Conservation (phyloP, 2,888 invertebrate species). For the Eupithecia pulchellata region DNA sequence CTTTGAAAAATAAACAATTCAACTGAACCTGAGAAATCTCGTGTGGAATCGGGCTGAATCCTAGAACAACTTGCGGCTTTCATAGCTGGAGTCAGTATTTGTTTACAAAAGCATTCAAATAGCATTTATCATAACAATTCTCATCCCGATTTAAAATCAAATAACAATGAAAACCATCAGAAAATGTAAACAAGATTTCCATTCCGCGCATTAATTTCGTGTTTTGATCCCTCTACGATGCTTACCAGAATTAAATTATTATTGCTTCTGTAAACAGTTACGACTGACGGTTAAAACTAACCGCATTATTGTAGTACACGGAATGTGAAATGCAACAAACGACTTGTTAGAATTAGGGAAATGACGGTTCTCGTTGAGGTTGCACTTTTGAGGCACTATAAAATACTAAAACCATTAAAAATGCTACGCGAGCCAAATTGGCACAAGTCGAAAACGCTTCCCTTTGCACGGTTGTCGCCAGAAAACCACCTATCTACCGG, state of each 20-base stretch:
- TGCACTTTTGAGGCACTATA: not conserved
- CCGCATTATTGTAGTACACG: slow-evolving; percentile 57
- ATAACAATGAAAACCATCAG: slow-evolving; percentile 57
- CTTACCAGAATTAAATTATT: slow-evolving; percentile 78
- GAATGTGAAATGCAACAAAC: not conserved
- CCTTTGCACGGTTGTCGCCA: not conserved
- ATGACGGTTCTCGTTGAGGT: not conserved
- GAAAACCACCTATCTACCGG: not conserved
- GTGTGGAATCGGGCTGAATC: too few relatives aligned
- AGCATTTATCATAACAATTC: slow-evolving; percentile 17
- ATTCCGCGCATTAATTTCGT: slow-evolving; percentile 62
- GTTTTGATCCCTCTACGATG: slow-evolving; percentile 68
- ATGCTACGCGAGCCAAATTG: not conserved
- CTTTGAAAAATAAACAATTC: too few relatives aligned
- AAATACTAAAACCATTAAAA: not conserved
- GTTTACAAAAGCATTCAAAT: slow-evolving; percentile 17
- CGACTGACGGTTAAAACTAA: slow-evolving; percentile 76
- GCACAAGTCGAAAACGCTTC: not conserved
- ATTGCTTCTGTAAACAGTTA: slow-evolving; percentile 81
- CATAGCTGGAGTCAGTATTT: not conserved
- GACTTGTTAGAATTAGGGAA: not conserved
- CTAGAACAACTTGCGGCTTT: not conserved
- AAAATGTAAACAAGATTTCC: slow-evolving; percentile 40
- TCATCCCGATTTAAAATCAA: slow-evolving; percentile 57
- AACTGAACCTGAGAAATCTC: not conserved